Conservation (phyloP, 2,888 invertebrate genomes). For the Ecdyonurus torrentis region DNA sequence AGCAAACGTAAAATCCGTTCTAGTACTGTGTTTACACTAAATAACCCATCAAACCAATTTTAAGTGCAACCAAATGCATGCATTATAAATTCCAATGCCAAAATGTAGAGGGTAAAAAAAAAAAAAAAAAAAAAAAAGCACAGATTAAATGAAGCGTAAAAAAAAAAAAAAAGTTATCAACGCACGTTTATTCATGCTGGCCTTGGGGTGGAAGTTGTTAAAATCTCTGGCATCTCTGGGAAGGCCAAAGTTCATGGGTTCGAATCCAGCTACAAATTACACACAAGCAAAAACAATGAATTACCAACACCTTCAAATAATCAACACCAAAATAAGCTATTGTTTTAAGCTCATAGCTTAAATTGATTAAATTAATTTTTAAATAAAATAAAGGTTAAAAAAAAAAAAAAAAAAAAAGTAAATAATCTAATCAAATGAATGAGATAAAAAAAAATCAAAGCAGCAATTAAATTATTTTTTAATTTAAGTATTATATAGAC, state of each 20-base stretch:
- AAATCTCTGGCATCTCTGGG: not conserved
- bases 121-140: too few species aligned
- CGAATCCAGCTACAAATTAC: slow-evolving; percentile 1
- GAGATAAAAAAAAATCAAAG: too few species aligned
- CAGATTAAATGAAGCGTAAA: too few species aligned
- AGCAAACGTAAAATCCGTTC: too few species aligned
- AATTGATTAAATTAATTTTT: not conserved
- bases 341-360: not conserved
- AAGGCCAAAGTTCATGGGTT: slow-evolving; percentile 1
- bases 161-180: too few species aligned
- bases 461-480: too few species aligned
- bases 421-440: too few species aligned
- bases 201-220: slow-evolving; percentile 1
- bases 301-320: not conserved
- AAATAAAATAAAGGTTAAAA: not conserved
- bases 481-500: too few species aligned
- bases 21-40: too few species aligned
- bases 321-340: not conserved
- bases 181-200: not conserved
- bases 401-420: not conserved
- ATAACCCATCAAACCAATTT: not conserved
- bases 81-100: not conserved
- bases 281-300: not conserved
- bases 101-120: not conserved
- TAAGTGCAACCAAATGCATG: too few species aligned